Evolutionary conservation across 2,113 vertebrate species (phyloP).

Genomic region (Ciconia stormi): DNA sequence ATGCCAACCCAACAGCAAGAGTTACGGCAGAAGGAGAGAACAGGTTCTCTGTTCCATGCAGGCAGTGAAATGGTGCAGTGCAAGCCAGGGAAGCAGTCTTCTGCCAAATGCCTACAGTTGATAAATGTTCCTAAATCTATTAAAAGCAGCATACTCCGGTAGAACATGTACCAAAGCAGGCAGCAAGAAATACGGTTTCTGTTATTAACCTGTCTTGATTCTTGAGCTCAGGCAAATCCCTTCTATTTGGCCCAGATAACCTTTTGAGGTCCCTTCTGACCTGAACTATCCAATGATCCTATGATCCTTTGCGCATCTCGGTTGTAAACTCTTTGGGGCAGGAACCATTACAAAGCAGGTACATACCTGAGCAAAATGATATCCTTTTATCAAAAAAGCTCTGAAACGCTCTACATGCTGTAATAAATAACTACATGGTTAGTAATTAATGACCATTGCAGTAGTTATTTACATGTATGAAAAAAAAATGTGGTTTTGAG

Average conservation of each 20-base stretch:
- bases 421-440: background rate
- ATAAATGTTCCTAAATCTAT: constrained; percentile 41
- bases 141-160: background rate
- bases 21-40: background rate
- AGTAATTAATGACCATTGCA: background rate
- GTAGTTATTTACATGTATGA: background rate
- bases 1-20: background rate
- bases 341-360: background rate
- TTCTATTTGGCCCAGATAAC: background rate
- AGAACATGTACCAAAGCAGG: constrained; percentile 11
- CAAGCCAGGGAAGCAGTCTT: background rate
- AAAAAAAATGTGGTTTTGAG: background rate
- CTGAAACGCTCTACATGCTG: background rate
- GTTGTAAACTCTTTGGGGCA: background rate
- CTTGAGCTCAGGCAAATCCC: background rate
- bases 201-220: background rate
- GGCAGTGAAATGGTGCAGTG: background rate
- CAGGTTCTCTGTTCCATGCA: background rate
- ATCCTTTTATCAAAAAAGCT: background rate
- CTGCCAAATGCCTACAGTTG: background rate
- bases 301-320: background rate
- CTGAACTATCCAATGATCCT: background rate
- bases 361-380: background rate
- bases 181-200: background rate
- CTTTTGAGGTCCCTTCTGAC: background rate